Evolutionary conservation across 2,113 vertebrate species (phyloP).

Genomic region (Brevimyrus niger): DNA sequence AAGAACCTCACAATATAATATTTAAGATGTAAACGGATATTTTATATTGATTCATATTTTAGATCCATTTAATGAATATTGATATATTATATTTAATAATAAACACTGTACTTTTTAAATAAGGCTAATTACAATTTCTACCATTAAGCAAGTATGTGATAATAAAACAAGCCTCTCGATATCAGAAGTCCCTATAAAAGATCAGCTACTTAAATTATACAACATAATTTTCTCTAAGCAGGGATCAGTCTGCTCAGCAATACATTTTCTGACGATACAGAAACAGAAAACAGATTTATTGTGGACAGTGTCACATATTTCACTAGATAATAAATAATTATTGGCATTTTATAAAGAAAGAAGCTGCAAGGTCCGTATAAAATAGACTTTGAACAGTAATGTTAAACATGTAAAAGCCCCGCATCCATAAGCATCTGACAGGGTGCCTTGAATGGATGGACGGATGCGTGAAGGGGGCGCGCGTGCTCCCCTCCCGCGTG

Average conservation of each 20-base stretch:
- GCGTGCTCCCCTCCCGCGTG: constrained; percentile 36
- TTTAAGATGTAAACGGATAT: neutral
- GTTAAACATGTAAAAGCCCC: neutral
- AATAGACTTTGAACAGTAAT: neutral
- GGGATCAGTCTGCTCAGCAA: neutral
- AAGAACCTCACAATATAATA: neutral
- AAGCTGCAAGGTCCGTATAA: neutral
- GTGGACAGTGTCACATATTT: neutral
- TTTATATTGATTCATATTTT: neutral
- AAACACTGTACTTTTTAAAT: neutral
- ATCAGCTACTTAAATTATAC: neutral
- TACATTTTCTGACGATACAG: neutral
- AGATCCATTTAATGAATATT: neutral
- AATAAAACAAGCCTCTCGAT: neutral
- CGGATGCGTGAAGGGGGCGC: neutral
- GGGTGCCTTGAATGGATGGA: neutral
- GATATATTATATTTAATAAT: neutral
- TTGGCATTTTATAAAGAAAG: neutral
- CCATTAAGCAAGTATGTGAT: neutral
- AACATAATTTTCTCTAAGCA: neutral
- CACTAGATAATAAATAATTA: neutral
- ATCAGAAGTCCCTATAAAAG: neutral
- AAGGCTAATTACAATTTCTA: neutral
- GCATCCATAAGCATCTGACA: neutral
- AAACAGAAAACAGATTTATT: neutral